A percentile compares a stretch with the other conserved stretches of the same genome.
phyloP scores from a whole-genome alignment of 2,797 vertebrate species.

The Toxotes lorentzi region DNA sequence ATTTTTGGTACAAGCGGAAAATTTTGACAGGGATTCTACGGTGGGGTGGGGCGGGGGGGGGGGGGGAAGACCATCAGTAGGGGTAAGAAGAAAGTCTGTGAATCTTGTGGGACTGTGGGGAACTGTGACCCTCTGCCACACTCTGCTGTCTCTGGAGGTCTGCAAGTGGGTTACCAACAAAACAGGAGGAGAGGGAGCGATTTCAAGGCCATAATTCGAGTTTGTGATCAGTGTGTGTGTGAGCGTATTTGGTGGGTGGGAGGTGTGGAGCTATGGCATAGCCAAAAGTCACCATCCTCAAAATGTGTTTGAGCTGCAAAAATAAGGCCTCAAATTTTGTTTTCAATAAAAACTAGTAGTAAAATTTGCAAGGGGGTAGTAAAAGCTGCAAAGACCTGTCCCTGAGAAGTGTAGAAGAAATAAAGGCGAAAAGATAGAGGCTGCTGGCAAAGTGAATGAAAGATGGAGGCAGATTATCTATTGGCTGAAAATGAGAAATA shows the following conservation, averaged over 20 bases:
- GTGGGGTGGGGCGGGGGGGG: background rate
- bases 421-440: background rate
- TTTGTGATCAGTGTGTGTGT: constrained; percentile 57
- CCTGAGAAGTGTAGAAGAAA: background rate
- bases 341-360: constrained; percentile 2
- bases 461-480: constrained; percentile 13
- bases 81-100: constrained; percentile 71
- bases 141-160: constrained; percentile 72
- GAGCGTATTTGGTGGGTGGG: constrained; percentile 44
- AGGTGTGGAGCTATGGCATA: constrained; percentile 42
- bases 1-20: constrained; percentile 82
- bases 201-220: constrained; percentile 74
- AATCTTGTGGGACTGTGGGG: constrained; percentile 70
- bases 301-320: constrained; percentile 48
- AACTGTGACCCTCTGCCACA: constrained; percentile 77
- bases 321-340: constrained; percentile 12
- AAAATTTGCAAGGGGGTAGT: background rate
- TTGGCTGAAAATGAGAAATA: constrained; percentile 20
- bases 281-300: constrained; percentile 51
- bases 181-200: constrained; percentile 68
- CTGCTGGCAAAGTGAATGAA: background rate
- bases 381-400: background rate
- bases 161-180: constrained; percentile 79
- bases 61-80: constrained; percentile 64
- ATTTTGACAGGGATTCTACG: constrained; percentile 67